Evolutionary conservation across 2,888 invertebrate genomes (phyloP), one percentile per base, ranked within the genome.

Genomic region (Drosophila planitibia): DNA sequence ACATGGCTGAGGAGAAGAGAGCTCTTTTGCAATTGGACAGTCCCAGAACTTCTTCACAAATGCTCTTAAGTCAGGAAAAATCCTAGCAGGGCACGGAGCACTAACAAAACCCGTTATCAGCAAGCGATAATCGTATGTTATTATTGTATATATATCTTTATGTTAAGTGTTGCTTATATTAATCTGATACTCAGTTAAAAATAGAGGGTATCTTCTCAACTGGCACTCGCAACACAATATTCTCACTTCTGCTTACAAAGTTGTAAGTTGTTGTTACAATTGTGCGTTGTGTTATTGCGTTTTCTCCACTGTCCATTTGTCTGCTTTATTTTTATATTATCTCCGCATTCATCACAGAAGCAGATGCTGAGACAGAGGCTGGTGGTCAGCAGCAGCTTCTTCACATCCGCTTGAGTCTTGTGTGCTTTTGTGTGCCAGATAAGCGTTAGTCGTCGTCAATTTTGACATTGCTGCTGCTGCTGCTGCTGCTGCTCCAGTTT

Each of bases 261-360:
- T 54, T 35, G 28, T 55, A 32, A 53, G 30, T 44, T 51, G 62
- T 30, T 54, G 60, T 53, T 47, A 6, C 33, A 44, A 19, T 39
- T 39, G 33, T 53, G 39, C 49, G 16, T 25, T 47, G 16, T 59
- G 54, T 41, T 66, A 49, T 30, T 59, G 70, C 44, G 66, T 72
- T 79, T 70, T 79, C 79, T 76, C 66, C 41, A 16, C 33, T 66
- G 41, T 51, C 59, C 54, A 71, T 66, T 69, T 70, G 54, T 59
- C 32, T 70, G 53, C 51, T 67, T 63, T 75, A 67, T 86, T 83
- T 79, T 55, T 62, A 61, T 77, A 84, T 79, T 86, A 84, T 86
- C 76, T 82, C 55, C 72, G 35, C 64, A 74, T 89, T 89, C 76
- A 74, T 89, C 79, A 84, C 76, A 79, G 19, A 28, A 52, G 49